Conservation (phyloP, 2,888 invertebrate genomes). For the Oxyteleia sp. region DNA sequence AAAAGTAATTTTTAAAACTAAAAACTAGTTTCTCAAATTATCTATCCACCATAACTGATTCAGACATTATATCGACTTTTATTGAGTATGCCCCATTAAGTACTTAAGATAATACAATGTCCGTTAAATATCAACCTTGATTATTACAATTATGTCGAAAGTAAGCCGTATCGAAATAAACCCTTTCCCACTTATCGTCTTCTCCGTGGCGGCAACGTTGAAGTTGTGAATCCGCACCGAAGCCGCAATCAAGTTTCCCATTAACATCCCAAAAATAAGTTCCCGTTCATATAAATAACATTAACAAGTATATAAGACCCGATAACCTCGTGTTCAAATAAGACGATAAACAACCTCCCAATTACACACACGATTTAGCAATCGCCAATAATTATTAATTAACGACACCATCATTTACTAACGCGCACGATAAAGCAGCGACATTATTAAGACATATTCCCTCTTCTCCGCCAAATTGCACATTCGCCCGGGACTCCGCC, state of each 20-base stretch:
- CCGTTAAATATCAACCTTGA: slow-evolving; percentile 29
- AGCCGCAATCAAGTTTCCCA: slow-evolving; percentile 28
- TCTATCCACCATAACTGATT: no score
- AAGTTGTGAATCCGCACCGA: background rate
- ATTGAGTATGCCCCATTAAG: slow-evolving; percentile 17
- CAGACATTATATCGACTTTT: slow-evolving; percentile 2
- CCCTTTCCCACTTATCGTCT: slow-evolving; percentile 14
- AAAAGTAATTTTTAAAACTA: background rate
- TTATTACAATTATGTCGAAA: slow-evolving; percentile 29
- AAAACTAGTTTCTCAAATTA: slow-evolving; percentile 37
- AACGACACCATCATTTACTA: background rate
- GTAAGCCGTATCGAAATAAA: slow-evolving; percentile 2
- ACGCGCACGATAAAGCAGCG: background rate
- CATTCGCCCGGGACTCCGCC: background rate
- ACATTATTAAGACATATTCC: background rate
- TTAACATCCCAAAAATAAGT: slow-evolving; percentile 32
- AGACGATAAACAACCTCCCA: background rate
- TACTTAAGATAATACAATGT: slow-evolving; percentile 45
- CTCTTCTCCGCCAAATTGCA: background rate
- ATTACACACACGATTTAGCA: background rate
- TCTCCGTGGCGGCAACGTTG: slow-evolving; percentile 1
- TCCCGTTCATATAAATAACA: slow-evolving; percentile 36
- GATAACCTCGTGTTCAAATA: slow-evolving; percentile 13
- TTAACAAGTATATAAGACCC: slow-evolving; percentile 35
- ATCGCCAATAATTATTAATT: background rate